These are phyloP conservation scores for Sinonovacula constricta DNA, from an alignment of 1,140 invertebrate species.

Conservation along the genomic window DNA sequence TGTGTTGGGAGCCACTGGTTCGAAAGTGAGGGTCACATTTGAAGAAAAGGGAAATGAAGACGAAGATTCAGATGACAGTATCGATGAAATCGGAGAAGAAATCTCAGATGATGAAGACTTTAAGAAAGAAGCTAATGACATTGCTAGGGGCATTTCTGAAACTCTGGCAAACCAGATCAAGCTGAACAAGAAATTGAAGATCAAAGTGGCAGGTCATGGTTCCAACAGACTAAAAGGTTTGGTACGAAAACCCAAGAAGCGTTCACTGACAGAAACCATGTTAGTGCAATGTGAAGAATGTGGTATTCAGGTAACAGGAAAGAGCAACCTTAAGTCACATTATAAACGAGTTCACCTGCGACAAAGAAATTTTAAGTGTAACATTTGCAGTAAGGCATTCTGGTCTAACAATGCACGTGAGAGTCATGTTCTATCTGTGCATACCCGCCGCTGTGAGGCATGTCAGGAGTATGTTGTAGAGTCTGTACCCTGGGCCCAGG, in stretches of 20 bases:
- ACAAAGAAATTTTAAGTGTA: constrained; percentile 35
- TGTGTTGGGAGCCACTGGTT: not conserved
- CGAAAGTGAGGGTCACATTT: not conserved
- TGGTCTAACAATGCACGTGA: constrained; percentile 39
- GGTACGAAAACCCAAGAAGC: not conserved
- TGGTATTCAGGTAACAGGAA: constrained; percentile 22
- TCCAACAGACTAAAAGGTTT: not conserved
- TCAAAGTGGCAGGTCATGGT: not conserved
- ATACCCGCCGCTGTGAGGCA: constrained; percentile 39
- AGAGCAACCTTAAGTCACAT: constrained; percentile 49
- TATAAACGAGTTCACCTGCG: constrained; percentile 40
- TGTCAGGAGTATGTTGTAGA: constrained; percentile 51
- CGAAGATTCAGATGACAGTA: not conserved
- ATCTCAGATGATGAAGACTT: too few species aligned
- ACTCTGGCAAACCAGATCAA: too few species aligned
- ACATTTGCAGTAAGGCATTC: constrained; percentile 39
- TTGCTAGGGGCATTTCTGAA: too few species aligned
- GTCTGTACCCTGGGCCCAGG: constrained; percentile 34
- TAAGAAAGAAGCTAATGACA: too few species aligned
- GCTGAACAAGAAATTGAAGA: too few species aligned
- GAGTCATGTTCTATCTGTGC: constrained; percentile 45
- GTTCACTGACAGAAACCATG: constrained; percentile 29
- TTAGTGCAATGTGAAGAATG: constrained; percentile 43
- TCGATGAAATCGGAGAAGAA: too few species aligned
- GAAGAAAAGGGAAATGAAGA: not conserved